Conservation (phyloP, 2,888 invertebrate genomes). For the Lissocephala sabroskyi region DNA sequence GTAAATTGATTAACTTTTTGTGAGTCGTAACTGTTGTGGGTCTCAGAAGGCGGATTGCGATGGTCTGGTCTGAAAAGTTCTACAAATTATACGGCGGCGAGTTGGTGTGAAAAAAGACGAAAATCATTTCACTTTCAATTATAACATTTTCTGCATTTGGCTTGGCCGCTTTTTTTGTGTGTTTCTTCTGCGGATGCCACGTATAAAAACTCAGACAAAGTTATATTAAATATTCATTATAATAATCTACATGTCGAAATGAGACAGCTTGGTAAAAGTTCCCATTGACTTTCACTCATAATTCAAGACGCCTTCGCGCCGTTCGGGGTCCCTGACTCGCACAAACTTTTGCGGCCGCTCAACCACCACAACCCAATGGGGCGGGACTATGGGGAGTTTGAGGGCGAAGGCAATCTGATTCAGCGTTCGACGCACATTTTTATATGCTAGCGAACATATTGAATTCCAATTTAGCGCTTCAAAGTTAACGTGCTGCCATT, state of each 20-base stretch:
- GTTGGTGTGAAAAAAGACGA: not conserved
- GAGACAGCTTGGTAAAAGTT: slow-evolving; percentile 26
- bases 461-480: slow-evolving; percentile 60
- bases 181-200: no score
- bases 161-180: no score
- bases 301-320: slow-evolving; percentile 33
- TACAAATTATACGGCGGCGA: slow-evolving; percentile 1
- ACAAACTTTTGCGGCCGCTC: slow-evolving; percentile 29
- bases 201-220: slow-evolving; percentile 15
- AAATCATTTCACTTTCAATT: slow-evolving; percentile 32
- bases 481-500: slow-evolving; percentile 62
- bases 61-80: not conserved
- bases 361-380: no score
- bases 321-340: not conserved
- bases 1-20: slow-evolving; percentile 21
- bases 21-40: not conserved
- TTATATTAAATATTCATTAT: slow-evolving; percentile 56
- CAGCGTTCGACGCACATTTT: slow-evolving; percentile 26
- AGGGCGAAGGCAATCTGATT: not conserved
- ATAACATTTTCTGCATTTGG: slow-evolving; percentile 14
- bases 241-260: slow-evolving; percentile 42
- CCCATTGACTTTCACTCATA: slow-evolving; percentile 29
- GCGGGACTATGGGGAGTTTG: no score
- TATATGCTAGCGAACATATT: slow-evolving; percentile 54
- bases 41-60: no score